Conservation (phyloP, 2,888 invertebrate genomes). For the Kryphioiulus occultus region DNA sequence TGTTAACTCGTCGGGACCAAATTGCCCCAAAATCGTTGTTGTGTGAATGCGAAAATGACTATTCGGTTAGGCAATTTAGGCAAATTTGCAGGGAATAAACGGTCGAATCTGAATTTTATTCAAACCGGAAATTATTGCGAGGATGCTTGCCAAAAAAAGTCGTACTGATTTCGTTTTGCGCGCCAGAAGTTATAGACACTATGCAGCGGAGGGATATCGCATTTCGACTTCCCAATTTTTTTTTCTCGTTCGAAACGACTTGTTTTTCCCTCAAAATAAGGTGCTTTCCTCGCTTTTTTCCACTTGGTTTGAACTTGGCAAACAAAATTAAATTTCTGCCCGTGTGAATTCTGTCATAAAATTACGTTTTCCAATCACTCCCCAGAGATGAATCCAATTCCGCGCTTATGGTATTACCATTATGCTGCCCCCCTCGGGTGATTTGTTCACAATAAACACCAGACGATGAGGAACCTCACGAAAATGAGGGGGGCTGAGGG, state of each 20-base stretch:
- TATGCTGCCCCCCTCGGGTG: constrained; percentile 44
- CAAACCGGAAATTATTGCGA: constrained; percentile 11
- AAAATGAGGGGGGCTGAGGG: neutral
- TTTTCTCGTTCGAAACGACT: neutral
- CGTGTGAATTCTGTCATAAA: constrained; percentile 51
- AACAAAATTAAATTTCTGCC: constrained; percentile 51
- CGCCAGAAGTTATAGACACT: neutral
- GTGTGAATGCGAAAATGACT: neutral
- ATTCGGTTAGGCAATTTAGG: constrained; percentile 4
- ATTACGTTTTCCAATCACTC: constrained; percentile 51
- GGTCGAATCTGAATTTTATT: constrained; percentile 34
- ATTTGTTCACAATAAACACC: constrained; percentile 49
- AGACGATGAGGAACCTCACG: neutral
- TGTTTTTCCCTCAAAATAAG: neutral
- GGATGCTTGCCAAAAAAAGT: neutral
- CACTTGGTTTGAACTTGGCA: constrained; percentile 45
- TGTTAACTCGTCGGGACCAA: constrained; percentile 1
- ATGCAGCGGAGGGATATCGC: neutral
- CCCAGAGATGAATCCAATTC: constrained; percentile 43
- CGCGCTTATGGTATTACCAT: constrained; percentile 34
- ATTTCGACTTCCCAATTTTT: neutral
- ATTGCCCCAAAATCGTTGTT: constrained; percentile 1
- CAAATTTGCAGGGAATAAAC: neutral
- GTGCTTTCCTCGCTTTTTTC: constrained; percentile 33
- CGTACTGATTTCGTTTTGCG: neutral